phyloP scores from a whole-genome alignment of 2,113 vertebrate genomes.

The Podocnemis expansa region DNA sequence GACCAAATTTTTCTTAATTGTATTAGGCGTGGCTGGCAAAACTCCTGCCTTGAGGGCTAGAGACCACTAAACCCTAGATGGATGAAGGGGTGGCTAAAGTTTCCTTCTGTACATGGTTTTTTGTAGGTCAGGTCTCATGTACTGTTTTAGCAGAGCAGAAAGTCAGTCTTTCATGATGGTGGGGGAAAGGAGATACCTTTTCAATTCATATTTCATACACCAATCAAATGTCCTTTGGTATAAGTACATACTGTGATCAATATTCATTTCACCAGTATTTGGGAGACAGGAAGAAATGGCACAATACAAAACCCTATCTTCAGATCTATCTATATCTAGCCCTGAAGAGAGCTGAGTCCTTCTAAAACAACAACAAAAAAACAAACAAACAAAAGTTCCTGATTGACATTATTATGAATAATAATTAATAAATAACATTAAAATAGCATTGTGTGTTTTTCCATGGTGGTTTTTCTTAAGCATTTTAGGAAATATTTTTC shows the following conservation, averaged over 20 bases:
- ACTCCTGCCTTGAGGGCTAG: background rate
- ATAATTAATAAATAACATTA: background rate
- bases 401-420: background rate
- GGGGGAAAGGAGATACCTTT: background rate
- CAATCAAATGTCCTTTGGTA: background rate
- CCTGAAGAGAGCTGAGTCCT: background rate
- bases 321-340: background rate
- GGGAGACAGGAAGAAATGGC: background rate
- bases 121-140: background rate
- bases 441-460: background rate
- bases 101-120: background rate
- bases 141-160: background rate
- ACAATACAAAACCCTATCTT: background rate
- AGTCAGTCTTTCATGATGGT: background rate
- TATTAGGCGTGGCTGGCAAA: background rate
- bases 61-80: background rate
- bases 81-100: background rate
- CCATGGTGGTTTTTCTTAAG: background rate
- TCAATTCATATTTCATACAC: background rate
- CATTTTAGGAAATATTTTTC: background rate
- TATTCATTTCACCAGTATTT: background rate
- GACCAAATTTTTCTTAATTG: background rate
- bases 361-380: background rate
- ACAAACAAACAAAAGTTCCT: background rate
- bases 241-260: background rate